Evolutionary conservation across 2,797 vertebrate genomes (phyloP).

Genomic region (Threskiornis aethiopicus): DNA sequence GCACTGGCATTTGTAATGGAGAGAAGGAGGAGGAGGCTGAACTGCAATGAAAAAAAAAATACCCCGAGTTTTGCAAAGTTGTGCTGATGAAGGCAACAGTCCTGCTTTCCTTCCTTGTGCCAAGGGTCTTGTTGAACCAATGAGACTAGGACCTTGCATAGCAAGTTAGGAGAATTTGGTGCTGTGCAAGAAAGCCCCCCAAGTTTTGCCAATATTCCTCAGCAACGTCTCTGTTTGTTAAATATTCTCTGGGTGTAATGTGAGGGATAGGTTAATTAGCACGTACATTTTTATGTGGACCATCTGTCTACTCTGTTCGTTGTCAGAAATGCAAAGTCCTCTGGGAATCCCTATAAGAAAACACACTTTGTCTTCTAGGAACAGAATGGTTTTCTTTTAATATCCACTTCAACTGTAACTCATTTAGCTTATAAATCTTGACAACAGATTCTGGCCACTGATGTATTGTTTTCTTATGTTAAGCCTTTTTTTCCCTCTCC

Average conservation of each 20-base stretch:
- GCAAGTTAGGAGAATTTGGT: neutral
- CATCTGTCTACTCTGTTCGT: slow-evolving; percentile 34
- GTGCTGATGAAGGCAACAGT: neutral
- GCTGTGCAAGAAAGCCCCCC: neutral
- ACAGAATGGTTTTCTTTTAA: slow-evolving; percentile 47
- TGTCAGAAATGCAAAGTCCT: slow-evolving; percentile 39
- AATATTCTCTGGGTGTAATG: neutral
- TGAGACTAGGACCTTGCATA: neutral
- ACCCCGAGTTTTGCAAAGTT: neutral
- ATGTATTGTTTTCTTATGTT: slow-evolving; percentile 54
- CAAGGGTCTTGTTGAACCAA: neutral
- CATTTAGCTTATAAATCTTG: slow-evolving; percentile 59
- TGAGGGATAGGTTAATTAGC: slow-evolving; percentile 18
- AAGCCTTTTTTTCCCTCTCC: slow-evolving; percentile 23
- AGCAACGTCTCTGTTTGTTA: neutral
- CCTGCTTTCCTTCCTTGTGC: neutral
- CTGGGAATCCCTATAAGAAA: slow-evolving; percentile 31
- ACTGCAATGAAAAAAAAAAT: neutral
- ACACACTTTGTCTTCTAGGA: slow-evolving; percentile 32
- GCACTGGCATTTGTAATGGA: neutral
- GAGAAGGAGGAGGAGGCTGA: neutral
- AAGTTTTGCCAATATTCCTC: slow-evolving; percentile 6
- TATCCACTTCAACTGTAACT: slow-evolving; percentile 50
- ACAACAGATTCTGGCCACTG: slow-evolving; percentile 29
- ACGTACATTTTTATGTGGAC: neutral